phyloP scores from a whole-genome alignment of 2,113 vertebrate genomes.

The Melanostigma gelatinosum region DNA sequence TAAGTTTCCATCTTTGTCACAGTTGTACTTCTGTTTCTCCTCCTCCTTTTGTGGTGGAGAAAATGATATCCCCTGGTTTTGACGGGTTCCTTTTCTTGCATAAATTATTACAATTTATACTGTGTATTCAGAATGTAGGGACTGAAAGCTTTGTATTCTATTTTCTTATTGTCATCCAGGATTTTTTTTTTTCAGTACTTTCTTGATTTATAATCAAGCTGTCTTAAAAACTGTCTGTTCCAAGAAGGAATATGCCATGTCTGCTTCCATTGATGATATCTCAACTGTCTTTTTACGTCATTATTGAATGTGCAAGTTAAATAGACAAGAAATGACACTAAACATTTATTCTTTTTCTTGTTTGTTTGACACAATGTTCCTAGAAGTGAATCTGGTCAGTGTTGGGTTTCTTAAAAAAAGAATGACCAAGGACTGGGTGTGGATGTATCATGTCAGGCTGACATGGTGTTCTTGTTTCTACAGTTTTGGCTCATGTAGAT shows the following conservation, averaged over 20 bases:
- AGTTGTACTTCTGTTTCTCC: constrained; percentile 48
- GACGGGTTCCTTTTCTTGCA: constrained; percentile 57
- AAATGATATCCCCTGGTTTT: constrained; percentile 68
- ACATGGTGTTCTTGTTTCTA: not conserved
- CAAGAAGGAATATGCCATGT: constrained; percentile 5
- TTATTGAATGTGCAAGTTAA: constrained; percentile 22
- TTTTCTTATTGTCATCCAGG: constrained; percentile 3
- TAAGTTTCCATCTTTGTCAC: constrained; percentile 8
- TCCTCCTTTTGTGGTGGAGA: constrained; percentile 37
- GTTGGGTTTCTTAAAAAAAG: not conserved
- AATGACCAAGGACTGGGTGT: not conserved
- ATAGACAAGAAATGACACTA: constrained; percentile 39
- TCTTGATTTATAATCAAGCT: constrained; percentile 19
- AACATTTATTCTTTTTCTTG: not conserved
- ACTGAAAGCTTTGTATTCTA: constrained; percentile 17
- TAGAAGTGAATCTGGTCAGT: not conserved
- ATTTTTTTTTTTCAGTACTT: not conserved
- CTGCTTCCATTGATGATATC: constrained; percentile 15
- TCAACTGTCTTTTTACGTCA: not conserved
- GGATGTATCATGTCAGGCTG: not conserved
- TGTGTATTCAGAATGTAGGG: constrained; percentile 37
- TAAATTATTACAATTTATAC: constrained; percentile 70
- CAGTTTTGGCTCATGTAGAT: not conserved
- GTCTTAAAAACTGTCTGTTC: constrained; percentile 20
- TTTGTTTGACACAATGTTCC: not conserved